Evolutionary conservation across 2,113 vertebrate species (phyloP).

Genomic region (Canis aureus): DNA sequence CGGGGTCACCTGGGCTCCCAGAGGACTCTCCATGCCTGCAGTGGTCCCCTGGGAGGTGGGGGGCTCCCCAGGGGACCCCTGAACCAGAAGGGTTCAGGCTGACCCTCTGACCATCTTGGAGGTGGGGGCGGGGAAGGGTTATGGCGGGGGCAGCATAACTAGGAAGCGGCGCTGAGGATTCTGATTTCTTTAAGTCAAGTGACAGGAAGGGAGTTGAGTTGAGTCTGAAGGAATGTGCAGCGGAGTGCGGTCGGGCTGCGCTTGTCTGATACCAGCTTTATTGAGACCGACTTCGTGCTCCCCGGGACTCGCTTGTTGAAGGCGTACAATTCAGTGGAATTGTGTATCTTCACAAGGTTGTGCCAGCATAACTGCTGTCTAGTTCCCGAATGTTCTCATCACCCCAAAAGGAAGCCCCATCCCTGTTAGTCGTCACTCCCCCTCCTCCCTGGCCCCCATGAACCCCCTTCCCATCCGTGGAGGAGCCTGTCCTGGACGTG

Average conservation of each 20-base stretch:
- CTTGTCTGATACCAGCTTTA: not conserved
- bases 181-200: not conserved
- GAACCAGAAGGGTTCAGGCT: not conserved
- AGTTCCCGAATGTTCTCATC: not conserved
- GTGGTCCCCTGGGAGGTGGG: not conserved
- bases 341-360: not conserved
- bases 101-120: accelerated
- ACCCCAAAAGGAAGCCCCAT: not conserved
- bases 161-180: not conserved
- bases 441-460: accelerated
- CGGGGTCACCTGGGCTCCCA: not conserved
- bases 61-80: too few species aligned
- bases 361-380: accelerated
- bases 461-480: not conserved
- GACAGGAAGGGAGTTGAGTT: not conserved
- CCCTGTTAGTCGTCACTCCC: not conserved
- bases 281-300: not conserved
- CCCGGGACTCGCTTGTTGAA: not conserved
- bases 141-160: accelerated
- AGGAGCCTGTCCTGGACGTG: accelerated
- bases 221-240: accelerated
- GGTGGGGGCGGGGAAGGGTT: accelerated
- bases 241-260: accelerated
- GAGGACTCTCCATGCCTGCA: accelerated
- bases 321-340: not conserved